phyloP scores from a whole-genome alignment of 2,797 vertebrate genomes.

The Lycodopsis pacificus region DNA sequence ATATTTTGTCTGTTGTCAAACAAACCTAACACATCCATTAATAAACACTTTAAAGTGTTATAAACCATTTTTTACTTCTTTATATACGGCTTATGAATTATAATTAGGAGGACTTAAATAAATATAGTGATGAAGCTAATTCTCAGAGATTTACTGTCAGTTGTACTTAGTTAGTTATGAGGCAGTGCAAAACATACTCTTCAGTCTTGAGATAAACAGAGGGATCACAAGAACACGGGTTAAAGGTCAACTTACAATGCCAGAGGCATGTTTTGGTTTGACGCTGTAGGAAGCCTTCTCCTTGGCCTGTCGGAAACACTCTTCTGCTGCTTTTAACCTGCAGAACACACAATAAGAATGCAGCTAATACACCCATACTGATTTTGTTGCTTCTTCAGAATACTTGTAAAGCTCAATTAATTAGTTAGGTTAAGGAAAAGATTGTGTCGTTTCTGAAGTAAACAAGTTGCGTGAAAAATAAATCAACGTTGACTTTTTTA shows the following conservation, averaged over 20 bases:
- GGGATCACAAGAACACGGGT: not conserved
- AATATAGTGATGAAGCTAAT: not conserved
- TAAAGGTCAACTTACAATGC: slow-evolving; percentile 88
- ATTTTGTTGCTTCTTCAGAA: slow-evolving; percentile 4
- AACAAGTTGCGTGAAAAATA: too few species aligned
- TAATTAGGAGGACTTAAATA: slow-evolving; percentile 4
- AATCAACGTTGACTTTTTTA: too few species aligned
- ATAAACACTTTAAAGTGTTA: not conserved
- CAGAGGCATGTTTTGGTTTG: slow-evolving; percentile 94
- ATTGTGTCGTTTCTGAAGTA: too few species aligned
- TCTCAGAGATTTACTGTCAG: not conserved
- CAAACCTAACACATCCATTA: not conserved
- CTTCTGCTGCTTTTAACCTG: slow-evolving; percentile 94
- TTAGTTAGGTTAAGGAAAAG: too few species aligned
- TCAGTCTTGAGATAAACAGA: not conserved
- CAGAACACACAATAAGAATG: slow-evolving; percentile 14
- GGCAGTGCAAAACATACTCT: not conserved
- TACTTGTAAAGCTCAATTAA: not conserved
- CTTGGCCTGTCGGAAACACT: slow-evolving; percentile 93
- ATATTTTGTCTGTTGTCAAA: not conserved
- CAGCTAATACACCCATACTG: not conserved
- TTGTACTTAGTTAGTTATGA: not conserved
- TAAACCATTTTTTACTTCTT: not conserved
- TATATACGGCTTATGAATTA: not conserved
- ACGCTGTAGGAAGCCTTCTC: slow-evolving; percentile 94